Evolutionary conservation across 2,888 invertebrate species (phyloP), one percentile per base, ranked within the genome.

Genomic region (Apamea epomidion): DNA sequence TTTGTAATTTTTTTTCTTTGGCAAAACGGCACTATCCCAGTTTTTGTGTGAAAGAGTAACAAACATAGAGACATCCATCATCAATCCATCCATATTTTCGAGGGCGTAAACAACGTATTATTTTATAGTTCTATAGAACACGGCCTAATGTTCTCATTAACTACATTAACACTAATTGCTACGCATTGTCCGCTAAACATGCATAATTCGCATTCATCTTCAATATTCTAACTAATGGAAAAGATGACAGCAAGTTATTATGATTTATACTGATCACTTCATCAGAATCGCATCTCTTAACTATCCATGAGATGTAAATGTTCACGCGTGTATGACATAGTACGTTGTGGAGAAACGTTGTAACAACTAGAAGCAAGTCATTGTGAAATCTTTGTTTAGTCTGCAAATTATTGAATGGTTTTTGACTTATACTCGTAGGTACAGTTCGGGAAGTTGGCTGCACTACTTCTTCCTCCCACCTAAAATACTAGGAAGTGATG

Each of bases 211-310:
- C 18, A 77, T 37, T 58, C 37, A 25, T 45, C 70, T 51, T 45
- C 60, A 82, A 70, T 60, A 18, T 42, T 62, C 45, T 77, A 73
- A 74, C 67, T 75, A 75, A 84, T 62, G 18, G 54, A 74, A 45
- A 45, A 3, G 21, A 37, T 84, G 84, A 71, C 76, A 81, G 25
- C 64, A 62, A 45, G 16, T 51, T 80, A 79, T 80, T 54, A 74
- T 81, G 79, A 87, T 84, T 70, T 79, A 87, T 81, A 67, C 54
- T 83, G 69, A 70, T 70, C 25, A 32, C 62, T 62, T 64, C 58
- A 83, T 74, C 48, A 76, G 60, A 69, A 37, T 45, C 6, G 73
- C 71, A 60, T 54, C 62, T 74, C 14, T 74, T 37, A 78, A 16
- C 42, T 48, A 60, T 67, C 60, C 32, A 74, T 70, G 73, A 81